Conservation (phyloP, 1,140 invertebrate species). For the Leptoteleia sp. region DNA sequence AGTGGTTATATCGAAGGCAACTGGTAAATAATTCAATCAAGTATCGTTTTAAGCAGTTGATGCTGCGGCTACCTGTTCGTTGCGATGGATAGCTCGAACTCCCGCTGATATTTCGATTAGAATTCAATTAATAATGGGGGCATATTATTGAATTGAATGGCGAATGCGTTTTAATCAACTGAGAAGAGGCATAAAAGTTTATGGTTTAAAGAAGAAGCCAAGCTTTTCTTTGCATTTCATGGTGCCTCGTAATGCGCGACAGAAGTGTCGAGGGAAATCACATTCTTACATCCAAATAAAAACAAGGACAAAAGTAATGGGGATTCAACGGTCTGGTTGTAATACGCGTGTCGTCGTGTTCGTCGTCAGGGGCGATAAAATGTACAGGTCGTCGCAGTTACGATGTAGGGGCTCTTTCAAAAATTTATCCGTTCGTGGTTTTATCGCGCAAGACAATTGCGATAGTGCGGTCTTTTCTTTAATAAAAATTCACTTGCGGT, state of each 20-base stretch:
- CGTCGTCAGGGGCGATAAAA: constrained; percentile 53
- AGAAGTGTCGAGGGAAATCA: constrained; percentile 60
- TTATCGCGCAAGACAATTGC: constrained; percentile 48
- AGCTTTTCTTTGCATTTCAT: constrained; percentile 46
- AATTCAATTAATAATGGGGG: too few species aligned
- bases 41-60: neutral
- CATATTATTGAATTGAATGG: constrained; percentile 11
- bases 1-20: constrained; percentile 16
- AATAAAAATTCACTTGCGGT: constrained; percentile 37
- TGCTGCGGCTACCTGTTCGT: neutral
- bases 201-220: constrained; percentile 22
- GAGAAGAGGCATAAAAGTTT: constrained; percentile 42
- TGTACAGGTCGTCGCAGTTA: constrained; percentile 50
- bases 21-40: constrained; percentile 12
- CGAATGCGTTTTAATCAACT: constrained; percentile 45
- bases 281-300: constrained; percentile 63
- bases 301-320: constrained; percentile 57
- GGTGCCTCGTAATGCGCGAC: constrained; percentile 51
- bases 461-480: constrained; percentile 20
- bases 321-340: constrained; percentile 55
- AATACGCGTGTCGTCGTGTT: constrained; percentile 47
- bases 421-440: constrained; percentile 51
- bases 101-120: too few species aligned
- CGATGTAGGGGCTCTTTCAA: constrained; percentile 34
- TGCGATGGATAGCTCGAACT: too few species aligned